A percentile compares a stretch with the other conserved stretches of the same genome.
These are phyloP conservation scores for Egretta garzetta DNA, from an alignment of 2,113 vertebrate species.

Conservation along the genomic window DNA sequence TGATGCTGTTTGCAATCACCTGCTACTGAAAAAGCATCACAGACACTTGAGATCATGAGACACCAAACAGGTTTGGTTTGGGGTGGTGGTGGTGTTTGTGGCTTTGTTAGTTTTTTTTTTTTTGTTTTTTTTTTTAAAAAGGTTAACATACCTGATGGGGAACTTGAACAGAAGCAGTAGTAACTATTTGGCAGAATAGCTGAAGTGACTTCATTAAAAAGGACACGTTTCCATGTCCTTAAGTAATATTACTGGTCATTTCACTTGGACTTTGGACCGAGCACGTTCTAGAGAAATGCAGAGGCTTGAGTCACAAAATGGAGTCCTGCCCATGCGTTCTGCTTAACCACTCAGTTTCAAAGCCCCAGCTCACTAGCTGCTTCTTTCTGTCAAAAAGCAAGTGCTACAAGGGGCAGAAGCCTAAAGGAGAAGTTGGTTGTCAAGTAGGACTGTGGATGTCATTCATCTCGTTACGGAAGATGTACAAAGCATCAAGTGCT, in stretches of 20 bases:
- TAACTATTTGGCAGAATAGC: not conserved
- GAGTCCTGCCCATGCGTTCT: not conserved
- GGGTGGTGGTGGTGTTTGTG: not conserved
- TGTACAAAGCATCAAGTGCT: not conserved
- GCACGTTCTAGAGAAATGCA: not conserved
- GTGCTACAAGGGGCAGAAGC: not conserved
- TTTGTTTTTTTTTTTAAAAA: not conserved
- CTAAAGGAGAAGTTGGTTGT: not conserved
- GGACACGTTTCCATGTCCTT: not conserved
- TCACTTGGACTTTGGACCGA: conserved; percentile 3
- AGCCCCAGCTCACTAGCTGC: not conserved
- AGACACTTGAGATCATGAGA: not conserved
- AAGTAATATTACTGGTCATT: not conserved
- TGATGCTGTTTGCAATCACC: not conserved
- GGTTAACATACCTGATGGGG: not conserved
- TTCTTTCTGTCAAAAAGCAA: not conserved
- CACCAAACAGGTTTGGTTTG: not conserved
- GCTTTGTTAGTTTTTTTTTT: too few relatives aligned
- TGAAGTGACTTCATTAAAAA: not conserved
- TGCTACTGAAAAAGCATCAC: not conserved
- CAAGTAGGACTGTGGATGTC: fast-evolving
- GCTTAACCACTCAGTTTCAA: not conserved
- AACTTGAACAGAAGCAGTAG: not conserved
- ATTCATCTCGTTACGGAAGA: not conserved
- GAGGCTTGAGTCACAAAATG: not conserved